A percentile compares a stretch with the other conserved stretches of the same genome.
Evolutionary conservation across 1,140 invertebrate genomes (phyloP).

Genomic region (Habropoda laboriosa): DNA sequence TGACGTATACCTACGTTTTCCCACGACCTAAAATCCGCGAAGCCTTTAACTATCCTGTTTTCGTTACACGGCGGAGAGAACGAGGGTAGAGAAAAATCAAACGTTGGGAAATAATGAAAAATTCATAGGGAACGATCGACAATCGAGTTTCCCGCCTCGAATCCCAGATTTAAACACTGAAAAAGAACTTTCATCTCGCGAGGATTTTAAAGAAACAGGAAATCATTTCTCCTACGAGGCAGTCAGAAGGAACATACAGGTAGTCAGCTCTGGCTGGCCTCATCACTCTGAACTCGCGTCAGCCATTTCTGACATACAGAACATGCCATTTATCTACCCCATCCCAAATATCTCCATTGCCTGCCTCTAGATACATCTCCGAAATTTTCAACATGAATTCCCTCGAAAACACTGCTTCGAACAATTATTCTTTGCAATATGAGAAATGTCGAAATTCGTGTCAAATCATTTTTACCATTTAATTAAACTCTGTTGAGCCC

Average conservation of each 20-base stretch:
- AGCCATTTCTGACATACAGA: not conserved
- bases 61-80: too few relatives aligned
- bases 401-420: not conserved
- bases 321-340: not conserved
- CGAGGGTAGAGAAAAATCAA: too few relatives aligned
- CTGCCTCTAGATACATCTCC: not conserved
- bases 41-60: too few relatives aligned
- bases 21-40: not conserved
- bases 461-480: not conserved
- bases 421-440: not conserved
- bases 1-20: not conserved
- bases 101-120: too few relatives aligned
- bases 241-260: not conserved
- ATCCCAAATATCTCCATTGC: not conserved
- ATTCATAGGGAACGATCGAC: not conserved
- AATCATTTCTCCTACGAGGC: not conserved
- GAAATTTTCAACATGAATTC: not conserved
- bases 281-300: not conserved
- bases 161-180: not conserved
- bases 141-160: too few relatives aligned
- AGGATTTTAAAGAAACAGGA: not conserved
- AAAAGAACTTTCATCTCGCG: not conserved
- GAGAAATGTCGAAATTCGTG: not conserved
- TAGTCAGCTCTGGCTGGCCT: not conserved
- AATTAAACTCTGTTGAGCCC: too few relatives aligned